Percentiles rank a stretch among this genome's conserved stretches.
These are phyloP conservation scores for Amphimedon queenslandica DNA, from an alignment of 37 sponge, comb jelly and placozoan species.

Conservation along the genomic window DNA sequence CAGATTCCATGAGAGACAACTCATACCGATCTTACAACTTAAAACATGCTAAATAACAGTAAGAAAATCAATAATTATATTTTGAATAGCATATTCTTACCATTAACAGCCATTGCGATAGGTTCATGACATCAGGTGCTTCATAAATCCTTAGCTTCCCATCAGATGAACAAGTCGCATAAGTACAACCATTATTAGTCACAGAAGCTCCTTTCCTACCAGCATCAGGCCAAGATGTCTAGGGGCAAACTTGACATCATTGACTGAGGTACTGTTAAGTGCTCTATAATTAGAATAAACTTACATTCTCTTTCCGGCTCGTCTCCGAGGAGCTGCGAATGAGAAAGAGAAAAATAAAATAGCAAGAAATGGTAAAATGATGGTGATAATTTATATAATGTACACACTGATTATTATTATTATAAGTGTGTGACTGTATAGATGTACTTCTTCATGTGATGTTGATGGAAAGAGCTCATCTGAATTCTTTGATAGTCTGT, in stretches of 20 bases:
- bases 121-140: slow-evolving; percentile 92
- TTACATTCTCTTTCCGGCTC: neutral
- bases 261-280: slow-evolving; percentile 83
- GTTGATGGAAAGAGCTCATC: neutral
- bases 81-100: slow-evolving; percentile 15
- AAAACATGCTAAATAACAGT: slow-evolving; percentile 49
- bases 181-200: neutral
- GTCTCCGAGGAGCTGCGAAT: neutral
- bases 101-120: slow-evolving; percentile 83
- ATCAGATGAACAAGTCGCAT: slow-evolving; percentile 86
- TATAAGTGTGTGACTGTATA: neutral
- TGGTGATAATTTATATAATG: no score
- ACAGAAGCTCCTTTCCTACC: no score
- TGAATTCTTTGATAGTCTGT: neutral
- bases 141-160: slow-evolving; percentile 86
- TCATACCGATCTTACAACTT: slow-evolving; percentile 72
- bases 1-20: slow-evolving; percentile 91
- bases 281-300: neutral
- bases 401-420: no score
- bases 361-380: no score
- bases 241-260: slow-evolving; percentile 91
- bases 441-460: neutral
- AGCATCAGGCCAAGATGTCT: slow-evolving; percentile 79
- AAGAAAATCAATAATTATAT: neutral
- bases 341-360: no score